Evolutionary conservation across 2,888 invertebrate genomes (phyloP), one percentile per base, ranked within the genome.

Genomic region (Antheraea assamensis): DNA sequence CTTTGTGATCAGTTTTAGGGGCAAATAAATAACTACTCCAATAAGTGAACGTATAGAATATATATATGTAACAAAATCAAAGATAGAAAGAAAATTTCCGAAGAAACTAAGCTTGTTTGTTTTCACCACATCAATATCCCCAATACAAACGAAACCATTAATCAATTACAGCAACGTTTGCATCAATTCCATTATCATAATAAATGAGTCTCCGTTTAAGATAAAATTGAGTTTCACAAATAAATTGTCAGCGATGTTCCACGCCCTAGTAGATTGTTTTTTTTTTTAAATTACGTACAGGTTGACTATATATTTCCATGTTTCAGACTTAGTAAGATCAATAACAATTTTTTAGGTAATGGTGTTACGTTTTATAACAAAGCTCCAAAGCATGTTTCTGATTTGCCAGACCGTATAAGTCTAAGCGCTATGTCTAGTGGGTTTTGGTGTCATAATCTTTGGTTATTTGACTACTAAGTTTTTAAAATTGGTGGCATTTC

Each of bases 101-200:
- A 55, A 75, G 75, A 76, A 77, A 77, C 13, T 42, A 13, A 2
- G 72, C 27, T 73, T 81, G 78, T 80, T 83, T 82, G 81, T 83
- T 86, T 81, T 81, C 77, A 75, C 80, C 82, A 78, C 76, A 73
- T 79, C 79, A 80, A 81, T 79, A 83, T 77, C 78, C 76, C 78
- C 78, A 74, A 76, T 79, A 85, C 3, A 68, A 35, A 68, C n/a
- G 10, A 68, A 68, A 68, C 68, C n/a, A 35, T 68, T 68, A 35
- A 68, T 68, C 68, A 35, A 35, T 68, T 68, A 10, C 13, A 35
- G 68, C 68, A 21, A 68, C 68, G 68, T 68, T 35, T 35, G 35
- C 68, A n/a, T 68, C 35, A 68, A 68, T 68, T 68, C 68, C 68
- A 68, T 68, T 68, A 68, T 35, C 68, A 35, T 68, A 68, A 68